A percentile compares a stretch with the other conserved stretches of the same genome.
phyloP scores from a whole-genome alignment of 2,888 invertebrate genomes.

The Melikaiella ostensackeni region DNA sequence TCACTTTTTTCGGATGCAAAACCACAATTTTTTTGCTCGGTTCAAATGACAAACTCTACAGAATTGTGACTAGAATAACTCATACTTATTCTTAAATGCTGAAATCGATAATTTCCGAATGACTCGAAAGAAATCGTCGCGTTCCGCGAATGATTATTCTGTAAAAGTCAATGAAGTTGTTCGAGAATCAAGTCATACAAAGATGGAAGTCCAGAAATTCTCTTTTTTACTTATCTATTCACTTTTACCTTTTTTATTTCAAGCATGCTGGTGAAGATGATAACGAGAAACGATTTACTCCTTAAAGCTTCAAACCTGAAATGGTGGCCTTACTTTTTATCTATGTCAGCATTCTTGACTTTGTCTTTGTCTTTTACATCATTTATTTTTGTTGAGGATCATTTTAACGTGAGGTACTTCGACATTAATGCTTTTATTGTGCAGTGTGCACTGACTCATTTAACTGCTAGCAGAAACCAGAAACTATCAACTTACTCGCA shows the following conservation, averaged over 20 bases:
- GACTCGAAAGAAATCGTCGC: constrained; percentile 27
- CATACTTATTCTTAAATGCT: too few relatives aligned
- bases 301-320: background rate
- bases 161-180: constrained; percentile 15
- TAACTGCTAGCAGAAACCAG: constrained; percentile 24
- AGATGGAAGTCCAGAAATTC: constrained; percentile 14
- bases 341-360: constrained; percentile 1
- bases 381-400: background rate
- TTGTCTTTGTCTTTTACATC: constrained; percentile 9
- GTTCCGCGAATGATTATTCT: constrained; percentile 44
- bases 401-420: constrained; percentile 1
- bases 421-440: background rate
- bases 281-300: background rate
- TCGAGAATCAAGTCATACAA: background rate
- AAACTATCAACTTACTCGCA: constrained; percentile 21
- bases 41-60: too few relatives aligned
- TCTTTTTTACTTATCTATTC: background rate
- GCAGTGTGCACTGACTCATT: constrained; percentile 7
- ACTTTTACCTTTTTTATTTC: background rate
- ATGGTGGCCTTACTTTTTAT: background rate
- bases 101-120: constrained; percentile 36
- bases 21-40: too few relatives aligned
- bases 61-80: too few relatives aligned
- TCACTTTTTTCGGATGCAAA: too few relatives aligned
- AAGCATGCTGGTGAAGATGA: background rate